Evolutionary conservation across 1,140 invertebrate genomes (phyloP), one percentile per base, ranked within the genome.

Genomic region (Steinernema khuongi): DNA sequence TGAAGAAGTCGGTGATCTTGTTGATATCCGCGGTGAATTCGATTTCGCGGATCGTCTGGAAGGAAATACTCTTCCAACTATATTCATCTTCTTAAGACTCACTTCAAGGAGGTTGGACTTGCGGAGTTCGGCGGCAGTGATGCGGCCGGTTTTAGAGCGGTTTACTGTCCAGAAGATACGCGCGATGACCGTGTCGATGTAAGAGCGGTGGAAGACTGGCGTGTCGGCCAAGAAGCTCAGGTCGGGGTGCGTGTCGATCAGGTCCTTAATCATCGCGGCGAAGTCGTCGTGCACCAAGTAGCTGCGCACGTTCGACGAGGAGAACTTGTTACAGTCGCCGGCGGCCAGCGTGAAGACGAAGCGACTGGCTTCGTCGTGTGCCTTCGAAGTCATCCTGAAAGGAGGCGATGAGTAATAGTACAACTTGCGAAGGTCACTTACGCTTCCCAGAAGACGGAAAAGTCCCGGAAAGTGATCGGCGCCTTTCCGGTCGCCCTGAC

Each of bases 161-260:
- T 98, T 98, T 31, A 98, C 93, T 87, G 92, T 93, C 87, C 97
- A 99, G 87, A 94, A 98, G 89, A 99, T 98, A 85, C 97, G 90
- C 41, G 95, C 94, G 83, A 99, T 94, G 78, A 96, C 92, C 91
- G 93, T 32, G 41, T 70, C 69, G 31, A 70, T 75, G 31, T 66
- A 72, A 66, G 14, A 73, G 44, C 29, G 22, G 89, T 99, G 96
- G 88, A 99, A 99, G 88, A 98, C 95, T 17, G 92, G 92, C 67
- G 96, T 94, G 87, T 97, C 94, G 86, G 95, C 94, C 18, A 99
- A 89, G 88, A 98, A 98, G 44, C 91, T 93, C 72, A 99, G 89
- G 60, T 96, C 96, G 1, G 96, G 96, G 89, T 99, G 96, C n/a
- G 95, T 95, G 85, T 99, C 94, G 28, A 99, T 95, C 0, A 99